Conservation (phyloP, 2,888 invertebrate genomes). For the Rhaphigaster nebulosa region DNA sequence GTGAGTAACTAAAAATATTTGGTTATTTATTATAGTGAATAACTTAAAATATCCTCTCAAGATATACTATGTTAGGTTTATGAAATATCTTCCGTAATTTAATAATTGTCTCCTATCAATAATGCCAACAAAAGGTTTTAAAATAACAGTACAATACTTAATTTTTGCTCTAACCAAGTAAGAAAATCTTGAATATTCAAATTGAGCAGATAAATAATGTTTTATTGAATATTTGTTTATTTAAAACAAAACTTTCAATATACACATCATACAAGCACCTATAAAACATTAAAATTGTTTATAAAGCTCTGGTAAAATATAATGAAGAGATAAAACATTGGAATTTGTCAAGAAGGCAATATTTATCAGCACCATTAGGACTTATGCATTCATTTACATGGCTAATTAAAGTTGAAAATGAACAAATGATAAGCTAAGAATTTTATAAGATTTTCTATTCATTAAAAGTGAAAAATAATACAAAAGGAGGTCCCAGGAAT, state of each 20-base stretch:
- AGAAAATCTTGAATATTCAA: not conserved
- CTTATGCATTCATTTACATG: not conserved
- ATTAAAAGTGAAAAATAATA: not conserved
- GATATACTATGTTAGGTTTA: not conserved
- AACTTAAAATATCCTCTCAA: not conserved
- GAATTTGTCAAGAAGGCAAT: not conserved
- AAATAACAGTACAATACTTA: not conserved
- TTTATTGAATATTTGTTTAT: no score
- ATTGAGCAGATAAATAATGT: not conserved
- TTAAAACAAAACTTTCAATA: not conserved
- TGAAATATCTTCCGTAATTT: not conserved
- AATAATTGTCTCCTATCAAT: not conserved
- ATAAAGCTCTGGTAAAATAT: not conserved
- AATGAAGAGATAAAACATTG: not conserved
- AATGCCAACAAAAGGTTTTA: not conserved
- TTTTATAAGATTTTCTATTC: not conserved
- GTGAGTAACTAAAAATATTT: not conserved
- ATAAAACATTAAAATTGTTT: not conserved
- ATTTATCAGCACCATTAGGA: not conserved
- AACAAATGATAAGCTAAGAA: not conserved
- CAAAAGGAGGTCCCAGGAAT: not conserved
- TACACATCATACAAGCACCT: not conserved
- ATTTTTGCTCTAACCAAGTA: not conserved
- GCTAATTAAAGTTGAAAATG: not conserved
- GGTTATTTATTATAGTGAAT: no score